Evolutionary conservation across 2,113 vertebrate genomes (phyloP), one percentile per base, ranked within the genome.

Genomic region (Tychaedon coryphoeus): DNA sequence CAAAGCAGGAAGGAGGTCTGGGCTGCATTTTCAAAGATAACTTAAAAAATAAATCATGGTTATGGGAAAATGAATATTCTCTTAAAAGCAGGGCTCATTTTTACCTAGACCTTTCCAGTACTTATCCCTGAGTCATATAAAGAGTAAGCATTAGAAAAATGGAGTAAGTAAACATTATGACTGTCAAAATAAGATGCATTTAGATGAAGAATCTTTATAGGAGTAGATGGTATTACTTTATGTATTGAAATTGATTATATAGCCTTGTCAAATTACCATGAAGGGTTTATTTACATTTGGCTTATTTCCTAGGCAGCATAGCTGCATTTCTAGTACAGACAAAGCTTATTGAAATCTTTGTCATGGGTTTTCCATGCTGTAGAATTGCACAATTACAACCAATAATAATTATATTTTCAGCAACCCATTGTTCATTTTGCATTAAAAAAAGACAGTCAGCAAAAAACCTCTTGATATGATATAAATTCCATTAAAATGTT

Each of bases 401-500:
- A 86, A 28, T 29, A 33, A 69, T 85, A 45, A 60, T 95, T 90
- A 42, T 71, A 42, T 88, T 94, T 96, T 86, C 69, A 90, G 42
- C 26, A 42, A 33, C 6, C 0, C 0, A 17, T 53, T 69, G 54
- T 58, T 85, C 33, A 36, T 89, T 89, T 93, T 79, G 28, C 40
- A 56, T 58, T 75, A 10, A 64, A 67, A 66, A 85, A 87, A 60
- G 42, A 43, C 13, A 42, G 40, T n/a, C 26, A 76, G 20, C 19
- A 91, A 25, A 28, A 64, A 86, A n/a, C 15, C 36, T 42, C 19
- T 74, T 4, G 14, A 8, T 31, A 22, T 66, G 10, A 12, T 64
- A 65, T 57, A 84, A 95, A 77, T 72, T n/a, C 51, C 14, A 73
- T 82, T 54, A 86, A 88, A 88, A 72, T 48, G 3, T 45, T 88